Conservation (phyloP, 30 jellyfish, hydroid and myxozoan genomes). For the Pelagia noctiluca region DNA sequence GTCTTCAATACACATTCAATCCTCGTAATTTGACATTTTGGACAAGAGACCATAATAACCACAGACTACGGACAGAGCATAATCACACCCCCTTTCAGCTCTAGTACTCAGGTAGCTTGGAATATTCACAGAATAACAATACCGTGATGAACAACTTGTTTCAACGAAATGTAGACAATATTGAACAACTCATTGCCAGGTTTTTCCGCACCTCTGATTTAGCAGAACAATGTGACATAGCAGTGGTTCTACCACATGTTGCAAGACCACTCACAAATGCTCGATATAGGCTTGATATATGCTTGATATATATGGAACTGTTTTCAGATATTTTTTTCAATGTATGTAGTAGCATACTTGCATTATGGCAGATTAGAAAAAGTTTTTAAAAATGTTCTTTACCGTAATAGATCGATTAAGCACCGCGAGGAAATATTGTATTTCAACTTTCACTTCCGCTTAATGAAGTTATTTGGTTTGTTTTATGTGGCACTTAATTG, state of each 20-base stretch:
- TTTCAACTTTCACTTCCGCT: no score
- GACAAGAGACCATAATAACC: conserved; percentile 37
- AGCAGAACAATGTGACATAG: conserved; percentile 28
- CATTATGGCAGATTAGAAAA: background rate
- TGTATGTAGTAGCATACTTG: conserved; percentile 3
- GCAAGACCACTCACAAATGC: conserved; percentile 29
- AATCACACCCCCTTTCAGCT: conserved; percentile 29
- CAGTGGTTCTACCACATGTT: conserved; percentile 20
- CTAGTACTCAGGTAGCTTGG: conserved; percentile 14
- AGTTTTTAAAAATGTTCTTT: background rate
- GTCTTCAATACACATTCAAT: conserved; percentile 18
- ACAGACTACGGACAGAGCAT: conserved; percentile 35
- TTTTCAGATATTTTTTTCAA: conserved; percentile 13
- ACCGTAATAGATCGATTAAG: no score
- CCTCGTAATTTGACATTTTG: conserved; percentile 28
- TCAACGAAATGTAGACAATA: conserved; percentile 8
- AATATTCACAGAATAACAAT: conserved; percentile 1
- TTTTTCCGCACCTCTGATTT: conserved; percentile 19
- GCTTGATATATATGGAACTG: conserved; percentile 30
- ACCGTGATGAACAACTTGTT: conserved; percentile 37
- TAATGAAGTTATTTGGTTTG: no score
- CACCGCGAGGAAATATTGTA: no score
- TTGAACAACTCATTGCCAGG: conserved; percentile 6
- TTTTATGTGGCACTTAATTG: no score
- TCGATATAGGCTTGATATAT: background rate